Conservation (phyloP, 2,888 invertebrate genomes). For the Macropis europaea region DNA sequence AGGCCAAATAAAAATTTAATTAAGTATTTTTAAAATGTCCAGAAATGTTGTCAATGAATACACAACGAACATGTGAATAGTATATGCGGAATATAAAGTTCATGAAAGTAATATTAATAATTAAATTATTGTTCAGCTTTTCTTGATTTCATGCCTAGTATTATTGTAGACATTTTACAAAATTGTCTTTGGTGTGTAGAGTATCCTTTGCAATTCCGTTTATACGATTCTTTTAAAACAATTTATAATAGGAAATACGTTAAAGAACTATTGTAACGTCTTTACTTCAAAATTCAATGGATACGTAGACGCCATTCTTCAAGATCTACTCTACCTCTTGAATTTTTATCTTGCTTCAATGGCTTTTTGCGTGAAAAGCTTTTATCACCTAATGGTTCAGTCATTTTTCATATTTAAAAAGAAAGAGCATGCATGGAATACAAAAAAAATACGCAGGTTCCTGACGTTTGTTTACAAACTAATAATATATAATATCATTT, state of each 20-base stretch:
- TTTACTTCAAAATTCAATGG: constrained; percentile 23
- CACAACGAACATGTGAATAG: constrained; percentile 33
- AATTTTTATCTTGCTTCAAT: constrained; percentile 35
- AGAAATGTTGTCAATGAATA: constrained; percentile 22
- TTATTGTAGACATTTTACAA: not conserved
- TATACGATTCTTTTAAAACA: constrained; percentile 5
- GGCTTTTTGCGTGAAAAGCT: constrained; percentile 1
- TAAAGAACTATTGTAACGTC: constrained; percentile 14
- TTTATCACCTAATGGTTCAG: constrained; percentile 20
- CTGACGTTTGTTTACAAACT: constrained; percentile 2
- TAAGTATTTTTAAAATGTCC: constrained; percentile 22
- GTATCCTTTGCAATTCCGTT: constrained; percentile 14
- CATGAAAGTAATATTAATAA: constrained; percentile 34
- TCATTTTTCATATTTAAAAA: constrained; percentile 1
- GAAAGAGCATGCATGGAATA: not conserved
- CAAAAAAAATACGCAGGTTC: constrained; percentile 22
- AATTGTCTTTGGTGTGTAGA: constrained; percentile 8
- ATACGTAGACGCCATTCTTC: constrained; percentile 30
- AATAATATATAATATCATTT: not conserved
- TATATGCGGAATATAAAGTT: constrained; percentile 16
- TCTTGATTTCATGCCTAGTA: constrained; percentile 28
- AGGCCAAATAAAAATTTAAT: constrained; percentile 16
- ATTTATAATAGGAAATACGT: not conserved
- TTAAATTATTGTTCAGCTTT: constrained; percentile 13
- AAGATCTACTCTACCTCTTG: constrained; percentile 46